Percentiles rank a stretch among this genome's conserved stretches.
phyloP scores from a whole-genome alignment of 2,113 vertebrate genomes.

The Eonycteris spelaea region DNA sequence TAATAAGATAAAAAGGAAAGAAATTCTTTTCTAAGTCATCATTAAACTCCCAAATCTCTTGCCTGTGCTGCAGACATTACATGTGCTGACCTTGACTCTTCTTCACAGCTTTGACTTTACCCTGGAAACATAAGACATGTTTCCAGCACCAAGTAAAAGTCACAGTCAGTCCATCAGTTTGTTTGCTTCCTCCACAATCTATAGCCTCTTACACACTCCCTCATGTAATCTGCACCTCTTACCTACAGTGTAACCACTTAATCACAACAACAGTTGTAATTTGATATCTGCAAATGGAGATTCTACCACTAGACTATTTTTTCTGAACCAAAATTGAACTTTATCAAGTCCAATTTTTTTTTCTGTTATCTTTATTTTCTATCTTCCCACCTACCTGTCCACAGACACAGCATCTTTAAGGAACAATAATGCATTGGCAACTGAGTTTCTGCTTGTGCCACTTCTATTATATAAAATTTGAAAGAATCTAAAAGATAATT shows the following conservation, averaged over 20 bases:
- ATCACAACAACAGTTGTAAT: not conserved
- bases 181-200: not conserved
- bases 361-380: not conserved
- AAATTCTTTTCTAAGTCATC: not conserved
- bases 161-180: not conserved
- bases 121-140: not conserved
- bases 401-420: not conserved
- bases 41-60: not conserved
- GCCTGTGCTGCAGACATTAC: not conserved
- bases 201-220: not conserved
- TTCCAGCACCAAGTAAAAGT: not conserved
- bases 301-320: not conserved
- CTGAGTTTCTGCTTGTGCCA: not conserved
- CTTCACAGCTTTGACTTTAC: not conserved
- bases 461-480: not conserved
- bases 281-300: not conserved
- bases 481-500: not conserved
- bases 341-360: not conserved
- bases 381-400: not conserved
- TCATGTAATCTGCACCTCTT: not conserved
- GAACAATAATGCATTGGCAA: not conserved
- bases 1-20: not conserved
- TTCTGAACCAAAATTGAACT: not conserved
- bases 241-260: not conserved
- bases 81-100: not conserved